Base-by-base conservation (phyloP, 1,140 invertebrate genomes). In the Goniozus legneri region DNA sequence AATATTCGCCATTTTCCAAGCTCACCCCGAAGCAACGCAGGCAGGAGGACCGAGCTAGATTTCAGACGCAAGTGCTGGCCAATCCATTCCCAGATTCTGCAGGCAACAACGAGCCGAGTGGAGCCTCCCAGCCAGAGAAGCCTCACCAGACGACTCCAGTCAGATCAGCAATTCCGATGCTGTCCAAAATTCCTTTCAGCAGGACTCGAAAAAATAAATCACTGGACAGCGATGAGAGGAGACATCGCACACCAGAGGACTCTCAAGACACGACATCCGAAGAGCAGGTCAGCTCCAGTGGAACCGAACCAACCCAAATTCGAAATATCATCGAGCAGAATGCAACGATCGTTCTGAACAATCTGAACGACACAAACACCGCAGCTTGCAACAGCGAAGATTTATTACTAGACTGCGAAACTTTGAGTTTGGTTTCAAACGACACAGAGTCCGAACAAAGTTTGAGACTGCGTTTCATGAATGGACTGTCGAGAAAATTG, bases 351-450 rank as follows among this genome's bases (percentile, higher is more conserved):
- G 76, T 84, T 3, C 65, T 84, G 4, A 76, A 75, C 21, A 77
- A 71, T 14, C 50, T 80, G 18, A 78, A 73, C 45, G 78, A 79
- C 44, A 69, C 66, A 1, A 72, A 64, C 20, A 45, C 45, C 30
- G 44, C 40, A 14, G 32, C 58, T 10, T 37, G 52, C 4, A 31
- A 16, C 39, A 47, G 14, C 47, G 75, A 80, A 24, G 71, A 83
- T 24, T 67, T 77, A 45, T 71, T 83, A 37, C 62, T 84, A 32
- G 84, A 84, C 50, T 80, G 80, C 59, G 83, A 86, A 65, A 86
- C 83, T 0, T 58, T 86, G 12, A 86, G 81, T 53, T 63, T 86
- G 19, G 84, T 86, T 0, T 85, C 86, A 8, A 85, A 87, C 58
- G 82, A 83, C 40, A 79, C 76, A n/a, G 79, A 81, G 40, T 74